Evolutionary conservation across 1,140 invertebrate species (phyloP), one percentile per base, ranked within the genome.

Genomic region (Atta texana): DNA sequence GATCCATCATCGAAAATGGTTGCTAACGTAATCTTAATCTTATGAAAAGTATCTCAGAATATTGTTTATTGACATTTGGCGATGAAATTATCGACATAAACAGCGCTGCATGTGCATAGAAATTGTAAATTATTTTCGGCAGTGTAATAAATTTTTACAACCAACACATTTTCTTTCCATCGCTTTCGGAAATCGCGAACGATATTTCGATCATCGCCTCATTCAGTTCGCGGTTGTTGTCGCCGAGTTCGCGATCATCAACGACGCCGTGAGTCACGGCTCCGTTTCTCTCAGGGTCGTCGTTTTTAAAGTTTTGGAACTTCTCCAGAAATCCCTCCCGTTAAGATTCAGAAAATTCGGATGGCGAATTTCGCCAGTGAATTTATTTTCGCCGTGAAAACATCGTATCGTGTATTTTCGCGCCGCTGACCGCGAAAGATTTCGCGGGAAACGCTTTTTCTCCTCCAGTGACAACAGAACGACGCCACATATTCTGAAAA

Each of bases 221-320:
- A 68, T 28, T 78, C 76, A 10, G 10, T n/a, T 10, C 34, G 34
- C 53, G 55, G 31, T 86, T 86, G 64, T 86, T 80, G 82, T 76
- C 66, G 68, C n/a, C n/a, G 44, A n/a, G 61, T 14, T 39, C 68
- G 49, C 76, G 85, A 75, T 68, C 39, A 61, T 51, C 55, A 78
- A 39, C 69, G 61, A 2, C 16, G 12, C 16, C n/a, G n/a, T 53
- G 80, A 87, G 51, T 77, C 88, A 87, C 16, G 59, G 31, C 34
- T n/a, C 39, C 66, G 66, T 51, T 24, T 39, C 39, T 51, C 28
- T 71, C 44, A 85, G 86, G 74, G 87, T 77, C 81, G 72, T 86
- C 71, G 78, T 91, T 91, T 91, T 90, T 91, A 89, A 91, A 85
- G 85, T 90, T 34, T 84, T 91, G 90, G 90, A 91, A 85, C 64